phyloP scores from a whole-genome alignment of 1,140 invertebrate species.

The Rhopalosiphum maidis region DNA sequence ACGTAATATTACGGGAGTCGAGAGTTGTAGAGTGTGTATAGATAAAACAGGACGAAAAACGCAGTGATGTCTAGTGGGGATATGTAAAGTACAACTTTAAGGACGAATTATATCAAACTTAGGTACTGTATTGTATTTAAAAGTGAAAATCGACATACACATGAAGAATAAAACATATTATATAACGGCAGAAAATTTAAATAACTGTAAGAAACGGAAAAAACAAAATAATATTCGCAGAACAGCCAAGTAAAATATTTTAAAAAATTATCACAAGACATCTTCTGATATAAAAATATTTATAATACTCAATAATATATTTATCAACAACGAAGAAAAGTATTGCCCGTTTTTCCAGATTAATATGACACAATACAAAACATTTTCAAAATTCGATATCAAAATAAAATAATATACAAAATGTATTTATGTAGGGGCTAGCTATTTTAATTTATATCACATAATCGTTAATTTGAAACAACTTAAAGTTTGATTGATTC shows the following conservation, averaged over 20 bases:
- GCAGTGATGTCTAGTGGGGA: neutral
- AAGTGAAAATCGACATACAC: neutral
- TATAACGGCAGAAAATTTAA: neutral
- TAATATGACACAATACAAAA: too few species aligned
- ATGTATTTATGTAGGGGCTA: too few species aligned
- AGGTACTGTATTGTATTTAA: neutral
- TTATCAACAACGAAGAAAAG: neutral
- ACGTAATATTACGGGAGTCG: neutral
- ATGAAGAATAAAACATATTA: neutral
- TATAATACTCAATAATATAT: too few species aligned
- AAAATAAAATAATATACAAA: too few species aligned
- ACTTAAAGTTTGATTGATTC: too few species aligned
- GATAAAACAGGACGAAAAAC: too few species aligned
- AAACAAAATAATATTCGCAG: neutral
- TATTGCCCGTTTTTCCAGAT: too few species aligned
- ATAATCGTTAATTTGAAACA: too few species aligned
- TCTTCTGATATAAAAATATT: too few species aligned
- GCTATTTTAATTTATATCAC: too few species aligned
- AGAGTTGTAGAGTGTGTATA: neutral
- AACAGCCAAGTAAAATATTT: neutral
- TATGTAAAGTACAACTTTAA: neutral
- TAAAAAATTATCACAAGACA: neutral
- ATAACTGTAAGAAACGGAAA: neutral
- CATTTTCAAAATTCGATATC: too few species aligned
- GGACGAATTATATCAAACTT: neutral